These are phyloP conservation scores for Drosophila prolongata DNA, from an alignment of 2,888 invertebrate genomes.

Conservation along the genomic window DNA sequence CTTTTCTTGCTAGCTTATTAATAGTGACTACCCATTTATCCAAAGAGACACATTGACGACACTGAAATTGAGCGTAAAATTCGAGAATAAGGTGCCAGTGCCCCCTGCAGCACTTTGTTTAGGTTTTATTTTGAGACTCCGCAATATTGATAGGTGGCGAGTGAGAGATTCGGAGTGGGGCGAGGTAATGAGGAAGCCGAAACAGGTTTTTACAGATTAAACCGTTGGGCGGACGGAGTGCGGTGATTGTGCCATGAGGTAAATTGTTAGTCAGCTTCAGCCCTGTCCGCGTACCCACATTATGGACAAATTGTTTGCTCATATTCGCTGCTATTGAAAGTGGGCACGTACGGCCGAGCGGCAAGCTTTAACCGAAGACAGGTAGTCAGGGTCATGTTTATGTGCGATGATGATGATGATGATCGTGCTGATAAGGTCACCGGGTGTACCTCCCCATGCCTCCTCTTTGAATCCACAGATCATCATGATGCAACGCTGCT, in stretches of 20 bases:
- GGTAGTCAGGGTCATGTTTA: conserved; percentile 63
- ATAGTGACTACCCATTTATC: conserved; percentile 20
- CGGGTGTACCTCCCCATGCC: conserved; percentile 16
- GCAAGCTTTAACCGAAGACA: conserved; percentile 46
- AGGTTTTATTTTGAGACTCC: conserved; percentile 32
- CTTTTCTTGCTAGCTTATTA: conserved; percentile 5
- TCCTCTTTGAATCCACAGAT: conserved; percentile 48
- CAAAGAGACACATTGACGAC: conserved; percentile 37
- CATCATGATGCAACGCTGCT: conserved; percentile 60
- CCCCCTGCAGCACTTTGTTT: conserved; percentile 38
- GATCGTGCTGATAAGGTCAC: conserved; percentile 57
- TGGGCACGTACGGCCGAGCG: conserved; percentile 48
- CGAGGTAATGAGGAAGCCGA: conserved; percentile 38
- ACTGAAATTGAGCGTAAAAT: conserved; percentile 28
- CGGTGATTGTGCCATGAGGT: conserved; percentile 39
- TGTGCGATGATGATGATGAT: conserved; percentile 45
- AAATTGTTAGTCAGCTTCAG: conserved; percentile 32
- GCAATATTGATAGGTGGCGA: conserved; percentile 16
- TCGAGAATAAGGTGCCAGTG: conserved; percentile 30
- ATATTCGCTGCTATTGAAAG: conserved; percentile 43
- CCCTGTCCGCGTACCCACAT: conserved; percentile 30
- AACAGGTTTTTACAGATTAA: conserved; percentile 61
- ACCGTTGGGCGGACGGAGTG: conserved; percentile 39
- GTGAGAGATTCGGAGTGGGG: conserved; percentile 19
- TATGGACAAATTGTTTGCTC: conserved; percentile 70